phyloP scores from a whole-genome alignment of 1,140 invertebrate genomes.

The Bathynomus jamesi region DNA sequence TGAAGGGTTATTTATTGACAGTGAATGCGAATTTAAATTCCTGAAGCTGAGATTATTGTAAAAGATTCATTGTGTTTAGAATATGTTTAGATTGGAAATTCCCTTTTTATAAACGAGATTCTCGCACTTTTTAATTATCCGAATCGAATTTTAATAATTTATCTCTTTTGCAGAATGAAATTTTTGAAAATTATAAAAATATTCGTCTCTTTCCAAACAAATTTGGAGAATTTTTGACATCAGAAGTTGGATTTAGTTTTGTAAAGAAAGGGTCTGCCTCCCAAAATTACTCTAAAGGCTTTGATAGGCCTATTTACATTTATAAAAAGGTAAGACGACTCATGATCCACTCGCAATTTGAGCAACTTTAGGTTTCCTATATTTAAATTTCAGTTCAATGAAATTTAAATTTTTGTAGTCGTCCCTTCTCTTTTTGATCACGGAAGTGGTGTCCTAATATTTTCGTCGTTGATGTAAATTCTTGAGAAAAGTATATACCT shows the following conservation, averaged over 20 bases:
- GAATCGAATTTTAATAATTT: slow-evolving; percentile 11
- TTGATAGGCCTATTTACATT: slow-evolving; percentile 64
- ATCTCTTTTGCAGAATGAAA: slow-evolving; percentile 61
- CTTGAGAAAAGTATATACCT: too few species aligned
- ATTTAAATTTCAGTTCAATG: too few species aligned
- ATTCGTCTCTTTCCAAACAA: slow-evolving; percentile 81
- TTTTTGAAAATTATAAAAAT: slow-evolving; percentile 72
- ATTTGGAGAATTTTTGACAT: slow-evolving; percentile 82
- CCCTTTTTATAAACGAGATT: slow-evolving; percentile 13
- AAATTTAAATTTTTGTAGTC: too few species aligned
- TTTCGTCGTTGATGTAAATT: too few species aligned
- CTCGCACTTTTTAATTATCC: neutral
- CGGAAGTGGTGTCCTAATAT: too few species aligned
- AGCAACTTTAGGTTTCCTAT: too few species aligned
- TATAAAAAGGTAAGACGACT: neutral
- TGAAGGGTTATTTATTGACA: neutral
- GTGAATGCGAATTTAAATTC: too few species aligned
- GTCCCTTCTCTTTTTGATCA: too few species aligned
- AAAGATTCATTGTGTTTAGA: neutral
- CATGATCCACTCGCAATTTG: too few species aligned
- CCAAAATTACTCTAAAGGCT: slow-evolving; percentile 76
- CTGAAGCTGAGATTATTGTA: neutral
- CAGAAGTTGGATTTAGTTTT: slow-evolving; percentile 85
- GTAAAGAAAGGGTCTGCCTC: slow-evolving; percentile 77
- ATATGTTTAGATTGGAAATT: neutral